Conservation (phyloP, 2,888 invertebrate species). For the Phaedon cochleariae region DNA sequence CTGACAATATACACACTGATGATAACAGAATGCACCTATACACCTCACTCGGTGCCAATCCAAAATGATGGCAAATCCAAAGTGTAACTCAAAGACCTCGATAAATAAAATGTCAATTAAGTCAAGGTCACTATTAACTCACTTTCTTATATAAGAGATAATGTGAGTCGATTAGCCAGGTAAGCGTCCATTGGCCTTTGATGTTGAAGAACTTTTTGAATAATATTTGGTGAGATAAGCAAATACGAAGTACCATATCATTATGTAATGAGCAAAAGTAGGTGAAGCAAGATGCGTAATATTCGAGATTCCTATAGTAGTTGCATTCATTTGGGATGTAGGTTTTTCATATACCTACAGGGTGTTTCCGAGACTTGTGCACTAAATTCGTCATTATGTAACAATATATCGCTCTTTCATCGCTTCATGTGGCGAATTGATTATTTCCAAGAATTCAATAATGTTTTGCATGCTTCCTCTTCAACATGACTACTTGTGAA, state of each 20-base stretch:
- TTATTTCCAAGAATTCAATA: no score
- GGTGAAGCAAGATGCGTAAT: background rate
- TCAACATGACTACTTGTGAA: no score
- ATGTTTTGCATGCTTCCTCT: no score
- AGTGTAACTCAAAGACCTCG: conserved; percentile 26
- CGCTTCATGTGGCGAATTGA: no score
- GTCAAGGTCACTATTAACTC: conserved; percentile 48
- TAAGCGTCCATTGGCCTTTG: background rate
- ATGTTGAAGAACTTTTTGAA: background rate
- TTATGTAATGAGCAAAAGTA: background rate
- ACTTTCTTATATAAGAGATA: conserved; percentile 46
- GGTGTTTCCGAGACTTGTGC: no score
- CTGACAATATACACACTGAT: background rate
- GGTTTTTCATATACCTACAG: no score
- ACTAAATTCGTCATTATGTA: no score
- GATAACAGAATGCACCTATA: conserved; percentile 15
- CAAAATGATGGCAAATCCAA: conserved; percentile 24
- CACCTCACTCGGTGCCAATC: conserved; percentile 4
- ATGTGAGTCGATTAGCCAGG: background rate
- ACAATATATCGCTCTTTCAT: no score
- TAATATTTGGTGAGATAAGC: background rate
- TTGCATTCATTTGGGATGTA: no score
- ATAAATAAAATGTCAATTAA: conserved; percentile 45
- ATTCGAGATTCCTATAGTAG: no score
- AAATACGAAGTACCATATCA: background rate